phyloP scores from a whole-genome alignment of 2,888 invertebrate species.

The Meiosimyza decipiens region DNA sequence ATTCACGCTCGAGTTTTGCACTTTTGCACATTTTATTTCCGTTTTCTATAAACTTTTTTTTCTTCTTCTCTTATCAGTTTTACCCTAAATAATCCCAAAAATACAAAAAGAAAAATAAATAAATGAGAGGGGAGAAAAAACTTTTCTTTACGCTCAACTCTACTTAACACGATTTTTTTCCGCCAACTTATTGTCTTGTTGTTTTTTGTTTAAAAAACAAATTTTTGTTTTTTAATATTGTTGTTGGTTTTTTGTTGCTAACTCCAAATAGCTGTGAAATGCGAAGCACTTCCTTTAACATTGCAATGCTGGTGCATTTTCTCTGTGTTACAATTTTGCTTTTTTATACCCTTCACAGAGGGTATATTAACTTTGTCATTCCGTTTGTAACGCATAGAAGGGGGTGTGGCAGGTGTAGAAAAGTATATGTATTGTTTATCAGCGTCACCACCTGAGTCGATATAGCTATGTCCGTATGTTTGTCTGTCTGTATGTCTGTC shows the following conservation, averaged over 20 bases:
- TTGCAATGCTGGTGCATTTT: conserved; percentile 1
- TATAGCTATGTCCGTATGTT: too few relatives aligned
- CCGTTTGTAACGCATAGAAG: too few relatives aligned
- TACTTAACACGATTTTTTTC: conserved; percentile 26
- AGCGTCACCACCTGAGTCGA: too few relatives aligned
- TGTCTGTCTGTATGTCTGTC: too few relatives aligned
- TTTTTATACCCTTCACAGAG: too few relatives aligned
- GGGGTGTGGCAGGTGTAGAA: too few relatives aligned
- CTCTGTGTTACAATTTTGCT: neutral
- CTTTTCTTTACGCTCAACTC: conserved; percentile 16
- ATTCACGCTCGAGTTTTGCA: conserved; percentile 9
- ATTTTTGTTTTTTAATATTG: conserved; percentile 2
- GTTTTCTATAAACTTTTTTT: conserved; percentile 6
- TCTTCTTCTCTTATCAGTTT: neutral
- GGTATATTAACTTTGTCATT: too few relatives aligned
- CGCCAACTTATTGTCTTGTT: conserved; percentile 16
- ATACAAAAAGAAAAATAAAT: conserved; percentile 1
- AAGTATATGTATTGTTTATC: too few relatives aligned
- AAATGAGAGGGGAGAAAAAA: neutral
- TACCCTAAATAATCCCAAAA: conserved; percentile 16
- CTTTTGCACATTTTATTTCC: neutral
- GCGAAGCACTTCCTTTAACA: conserved; percentile 12
- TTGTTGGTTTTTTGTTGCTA: conserved; percentile 9
- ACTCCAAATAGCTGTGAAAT: conserved; percentile 23
- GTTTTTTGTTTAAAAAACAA: neutral